Base-by-base conservation (phyloP, 2,797 vertebrate species). In the Gymnodraco acuticeps region DNA sequence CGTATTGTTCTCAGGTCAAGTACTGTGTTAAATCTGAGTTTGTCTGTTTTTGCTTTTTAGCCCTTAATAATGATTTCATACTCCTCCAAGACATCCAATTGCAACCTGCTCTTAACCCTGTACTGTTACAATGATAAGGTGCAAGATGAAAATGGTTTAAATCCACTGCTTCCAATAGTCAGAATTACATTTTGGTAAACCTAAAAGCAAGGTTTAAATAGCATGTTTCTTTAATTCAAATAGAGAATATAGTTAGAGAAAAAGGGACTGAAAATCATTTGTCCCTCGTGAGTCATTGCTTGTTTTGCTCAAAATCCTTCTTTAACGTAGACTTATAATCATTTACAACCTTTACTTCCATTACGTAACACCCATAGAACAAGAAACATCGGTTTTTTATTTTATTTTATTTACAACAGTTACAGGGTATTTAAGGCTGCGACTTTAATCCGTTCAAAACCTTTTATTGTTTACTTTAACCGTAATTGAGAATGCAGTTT, bases 1-100 rank as follows among this genome's bases (percentile, higher is more conserved):
- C 2, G 10, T 71, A 42, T 53, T 62, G 17, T 38, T 13, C 48
- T 19, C 6, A 20, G 38, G 74, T 84, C 72, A 82, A 71, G 38
- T 27, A 23, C 23, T 70, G 45, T 70, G 45, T 27, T 53, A 50
- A 70, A 56, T 7, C 2, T 48, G 45, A n/a, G 27, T 61, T 0
- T 33, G 13, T 77, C 1, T 52, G 14, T 50, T 50, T 46, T 47
- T 48, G 27, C 5, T 68, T 46, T 43, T 7, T 20, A 27, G 46
- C 43, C 17, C 27, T 47, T 55, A 23, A 15, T 10, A 43, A 43
- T 9, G 16, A 33, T 27, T 23, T 17, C 27, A 10, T 6, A 46
- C 7, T 67, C 52, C 10, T 31, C 23, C 2, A 46, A 20, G 27
- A 52, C 9, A 42, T 10, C 15, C 42, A 3, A 14, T 23, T 51